Percentiles rank a stretch among this genome's conserved stretches.
phyloP scores from a whole-genome alignment of 1,140 invertebrate species.

The Conus ventricosus region DNA sequence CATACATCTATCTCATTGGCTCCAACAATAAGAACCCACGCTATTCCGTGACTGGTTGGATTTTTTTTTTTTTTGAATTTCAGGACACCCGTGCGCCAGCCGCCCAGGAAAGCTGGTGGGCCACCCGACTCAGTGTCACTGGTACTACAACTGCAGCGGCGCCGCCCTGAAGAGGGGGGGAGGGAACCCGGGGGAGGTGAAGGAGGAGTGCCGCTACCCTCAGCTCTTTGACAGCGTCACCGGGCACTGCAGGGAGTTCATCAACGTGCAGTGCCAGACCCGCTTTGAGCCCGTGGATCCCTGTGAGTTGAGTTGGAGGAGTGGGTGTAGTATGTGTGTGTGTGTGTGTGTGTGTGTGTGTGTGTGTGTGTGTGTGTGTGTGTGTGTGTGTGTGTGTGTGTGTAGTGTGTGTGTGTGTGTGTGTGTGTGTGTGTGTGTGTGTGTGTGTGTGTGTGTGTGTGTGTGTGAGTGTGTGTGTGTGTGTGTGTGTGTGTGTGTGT shows the following conservation, averaged over 20 bases:
- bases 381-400: not conserved
- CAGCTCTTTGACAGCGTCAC: conserved; percentile 58
- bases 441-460: no score
- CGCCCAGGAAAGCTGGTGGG: conserved; percentile 38
- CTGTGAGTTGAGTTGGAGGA: conserved; percentile 48
- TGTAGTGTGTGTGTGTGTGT: not conserved
- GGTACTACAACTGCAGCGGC: conserved; percentile 58
- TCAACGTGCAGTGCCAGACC: conserved; percentile 56
- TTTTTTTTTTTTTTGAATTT: no score
- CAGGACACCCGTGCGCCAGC: conserved; percentile 43
- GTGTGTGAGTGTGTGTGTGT: not conserved
- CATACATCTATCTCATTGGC: no score
- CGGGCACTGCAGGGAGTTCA: conserved; percentile 55
- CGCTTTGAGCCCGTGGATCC: conserved; percentile 61
- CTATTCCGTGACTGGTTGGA: no score
- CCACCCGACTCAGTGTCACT: conserved; percentile 54
- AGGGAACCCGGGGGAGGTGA: conserved; percentile 28
- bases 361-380: conserved; percentile 12
- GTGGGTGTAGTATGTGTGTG: no score
- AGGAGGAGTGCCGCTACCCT: conserved; percentile 62
- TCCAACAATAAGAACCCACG: no score
- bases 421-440: not conserved
- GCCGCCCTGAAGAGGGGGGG: conserved; percentile 4
- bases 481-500: not conserved
- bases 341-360: not conserved